Conservation (phyloP, 2,113 vertebrate species). For the Forbesichthys agassizii region DNA sequence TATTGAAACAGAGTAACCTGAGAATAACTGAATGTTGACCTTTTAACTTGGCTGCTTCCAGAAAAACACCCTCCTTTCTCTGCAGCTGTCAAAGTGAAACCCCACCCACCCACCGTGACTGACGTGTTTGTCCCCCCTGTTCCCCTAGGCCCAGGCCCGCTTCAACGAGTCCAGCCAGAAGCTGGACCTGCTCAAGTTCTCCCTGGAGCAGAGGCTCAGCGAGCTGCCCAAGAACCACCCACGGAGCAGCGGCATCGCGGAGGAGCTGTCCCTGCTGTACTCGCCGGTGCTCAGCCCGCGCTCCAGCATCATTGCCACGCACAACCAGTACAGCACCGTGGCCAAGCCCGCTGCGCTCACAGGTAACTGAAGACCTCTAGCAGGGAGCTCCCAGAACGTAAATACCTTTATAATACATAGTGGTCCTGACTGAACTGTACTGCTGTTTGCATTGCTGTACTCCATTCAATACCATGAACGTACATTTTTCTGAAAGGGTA, state of each 20-base stretch:
- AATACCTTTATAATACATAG: background rate
- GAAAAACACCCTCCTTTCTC: slow-evolving; percentile 73
- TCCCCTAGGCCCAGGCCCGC: slow-evolving; percentile 86
- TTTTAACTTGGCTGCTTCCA: slow-evolving; percentile 95
- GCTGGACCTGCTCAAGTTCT: slow-evolving; percentile 93
- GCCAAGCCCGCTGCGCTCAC: slow-evolving; percentile 97
- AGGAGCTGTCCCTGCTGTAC: slow-evolving; percentile 89
- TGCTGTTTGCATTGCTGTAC: too few relatives aligned
- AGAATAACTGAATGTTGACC: slow-evolving; percentile 11
- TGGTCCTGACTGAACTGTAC: too few relatives aligned
- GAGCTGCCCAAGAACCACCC: slow-evolving; percentile 97
- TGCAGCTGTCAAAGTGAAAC: background rate
- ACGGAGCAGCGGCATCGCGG: slow-evolving; percentile 91
- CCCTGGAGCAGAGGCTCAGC: slow-evolving; percentile 92
- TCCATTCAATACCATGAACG: too few relatives aligned
- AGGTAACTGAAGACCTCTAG: slow-evolving; percentile 71
- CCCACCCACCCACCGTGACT: background rate
- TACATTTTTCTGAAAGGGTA: too few relatives aligned
- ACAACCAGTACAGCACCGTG: slow-evolving; percentile 95
- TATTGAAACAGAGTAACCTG: background rate
- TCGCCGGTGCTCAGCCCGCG: slow-evolving; percentile 91
- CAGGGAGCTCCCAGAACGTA: background rate
- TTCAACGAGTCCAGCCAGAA: slow-evolving; percentile 99
- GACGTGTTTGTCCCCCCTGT: background rate
- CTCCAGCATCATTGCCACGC: slow-evolving; percentile 91